A percentile compares a stretch with the other conserved stretches of the same genome.
phyloP scores from a whole-genome alignment of 2,113 vertebrate genomes.

The Callorhinus ursinus region DNA sequence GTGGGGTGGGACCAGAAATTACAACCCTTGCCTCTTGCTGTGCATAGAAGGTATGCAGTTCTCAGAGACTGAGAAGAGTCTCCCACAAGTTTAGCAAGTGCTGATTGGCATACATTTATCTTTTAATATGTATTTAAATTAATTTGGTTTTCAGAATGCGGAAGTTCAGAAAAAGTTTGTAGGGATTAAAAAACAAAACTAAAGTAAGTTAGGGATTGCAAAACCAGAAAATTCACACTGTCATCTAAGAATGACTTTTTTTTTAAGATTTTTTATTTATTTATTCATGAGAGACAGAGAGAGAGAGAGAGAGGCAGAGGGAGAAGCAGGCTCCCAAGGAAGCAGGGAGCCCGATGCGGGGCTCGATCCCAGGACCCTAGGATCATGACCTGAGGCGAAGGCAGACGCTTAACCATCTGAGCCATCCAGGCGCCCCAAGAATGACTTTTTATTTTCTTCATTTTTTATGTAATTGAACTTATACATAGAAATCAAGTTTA shows the following conservation, averaged over 20 bases:
- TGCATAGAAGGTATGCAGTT: background rate
- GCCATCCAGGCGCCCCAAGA: background rate
- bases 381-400: too few relatives aligned
- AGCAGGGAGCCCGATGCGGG: too few relatives aligned
- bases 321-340: too few relatives aligned
- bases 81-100: background rate
- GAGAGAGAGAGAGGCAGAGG: too few relatives aligned
- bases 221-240: constrained; percentile 3
- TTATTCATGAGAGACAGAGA: too few relatives aligned
- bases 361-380: too few relatives aligned
- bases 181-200: constrained; percentile 7
- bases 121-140: constrained; percentile 53
- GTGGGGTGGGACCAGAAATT: background rate
- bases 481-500: constrained; percentile 14
- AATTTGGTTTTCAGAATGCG: constrained; percentile 27
- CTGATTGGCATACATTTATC: background rate
- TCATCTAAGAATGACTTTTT: background rate
- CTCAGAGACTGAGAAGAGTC: background rate
- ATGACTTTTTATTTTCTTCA: constrained; percentile 24
- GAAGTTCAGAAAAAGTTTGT: background rate
- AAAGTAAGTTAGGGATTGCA: background rate
- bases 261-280: too few relatives aligned
- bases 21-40: background rate
- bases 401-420: too few relatives aligned
- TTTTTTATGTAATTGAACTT: background rate